Percentiles rank a stretch among this genome's conserved stretches.
Conservation (phyloP, 1,140 invertebrate species). For the Polypedilum pembai region DNA sequence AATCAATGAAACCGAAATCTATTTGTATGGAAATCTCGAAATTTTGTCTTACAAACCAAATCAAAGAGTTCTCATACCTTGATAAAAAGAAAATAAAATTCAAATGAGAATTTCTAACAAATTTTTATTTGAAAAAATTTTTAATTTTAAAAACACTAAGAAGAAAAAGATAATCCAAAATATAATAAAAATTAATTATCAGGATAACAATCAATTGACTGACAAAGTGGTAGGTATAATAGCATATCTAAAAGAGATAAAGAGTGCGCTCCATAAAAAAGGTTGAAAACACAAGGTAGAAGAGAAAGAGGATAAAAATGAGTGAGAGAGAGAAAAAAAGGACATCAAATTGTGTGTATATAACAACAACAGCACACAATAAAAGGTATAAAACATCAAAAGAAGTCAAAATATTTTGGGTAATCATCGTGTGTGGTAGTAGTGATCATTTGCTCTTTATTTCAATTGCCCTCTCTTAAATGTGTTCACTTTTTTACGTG, state of each 20-base stretch:
- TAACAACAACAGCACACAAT: neutral
- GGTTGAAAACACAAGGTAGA: no score
- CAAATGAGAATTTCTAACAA: no score
- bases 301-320: no score
- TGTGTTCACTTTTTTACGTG: neutral
- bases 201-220: no score
- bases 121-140: no score
- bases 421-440: conserved; percentile 27
- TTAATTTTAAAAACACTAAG: neutral
- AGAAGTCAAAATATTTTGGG: conserved; percentile 28
- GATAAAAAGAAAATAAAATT: no score
- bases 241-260: neutral
- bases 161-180: neutral
- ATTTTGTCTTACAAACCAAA: no score
- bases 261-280: neutral
- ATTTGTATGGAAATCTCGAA: no score
- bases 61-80: no score
- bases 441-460: conserved; percentile 15
- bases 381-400: conserved; percentile 25
- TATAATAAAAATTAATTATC: no score
- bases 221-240: neutral
- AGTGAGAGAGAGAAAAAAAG: neutral
- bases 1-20: no score
- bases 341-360: neutral
- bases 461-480: conserved; percentile 19